These are phyloP conservation scores for Manis crassicaudata DNA, from an alignment of 2,797 vertebrate species.

Conservation along the genomic window DNA sequence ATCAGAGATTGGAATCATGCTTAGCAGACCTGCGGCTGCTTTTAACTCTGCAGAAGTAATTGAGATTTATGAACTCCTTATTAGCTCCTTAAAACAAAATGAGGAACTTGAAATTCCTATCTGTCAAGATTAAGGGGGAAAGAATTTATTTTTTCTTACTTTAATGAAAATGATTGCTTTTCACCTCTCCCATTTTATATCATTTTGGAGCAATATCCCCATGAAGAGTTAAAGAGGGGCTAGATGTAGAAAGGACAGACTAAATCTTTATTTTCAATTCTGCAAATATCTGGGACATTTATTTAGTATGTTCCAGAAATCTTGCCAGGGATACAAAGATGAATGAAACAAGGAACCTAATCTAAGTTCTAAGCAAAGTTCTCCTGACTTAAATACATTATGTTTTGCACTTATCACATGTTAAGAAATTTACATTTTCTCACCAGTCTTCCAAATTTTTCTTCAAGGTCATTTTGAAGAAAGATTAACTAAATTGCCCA, in stretches of 20 bases:
- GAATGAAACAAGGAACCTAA: not conserved
- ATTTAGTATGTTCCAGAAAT: not conserved
- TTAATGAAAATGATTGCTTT: slow-evolving; percentile 56
- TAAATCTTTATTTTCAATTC: slow-evolving; percentile 41
- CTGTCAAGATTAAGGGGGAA: slow-evolving; percentile 71
- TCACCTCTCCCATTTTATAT: slow-evolving; percentile 55
- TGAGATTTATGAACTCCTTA: slow-evolving; percentile 80
- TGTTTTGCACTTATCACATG: not conserved
- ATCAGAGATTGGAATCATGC: slow-evolving; percentile 49
- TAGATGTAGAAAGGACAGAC: not conserved
- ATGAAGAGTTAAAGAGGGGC: slow-evolving; percentile 34
- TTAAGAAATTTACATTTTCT: not conserved
- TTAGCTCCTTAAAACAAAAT: slow-evolving; percentile 73
- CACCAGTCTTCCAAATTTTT: not conserved
- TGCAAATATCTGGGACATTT: not conserved
- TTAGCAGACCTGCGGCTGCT: slow-evolving; percentile 48
- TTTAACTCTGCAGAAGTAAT: slow-evolving; percentile 57
- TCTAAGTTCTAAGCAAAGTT: not conserved
- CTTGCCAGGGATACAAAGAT: not conserved
- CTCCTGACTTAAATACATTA: not conserved
- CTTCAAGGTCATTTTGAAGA: slow-evolving; percentile 46
- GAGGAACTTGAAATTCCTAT: slow-evolving; percentile 71
- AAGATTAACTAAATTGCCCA: not conserved
- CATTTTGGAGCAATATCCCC: not conserved
- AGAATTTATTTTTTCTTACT: slow-evolving; percentile 71